A percentile compares a stretch with the other conserved stretches of the same genome.
Evolutionary conservation across 2,888 invertebrate genomes (phyloP).

Genomic region (Endotricha flammealis): DNA sequence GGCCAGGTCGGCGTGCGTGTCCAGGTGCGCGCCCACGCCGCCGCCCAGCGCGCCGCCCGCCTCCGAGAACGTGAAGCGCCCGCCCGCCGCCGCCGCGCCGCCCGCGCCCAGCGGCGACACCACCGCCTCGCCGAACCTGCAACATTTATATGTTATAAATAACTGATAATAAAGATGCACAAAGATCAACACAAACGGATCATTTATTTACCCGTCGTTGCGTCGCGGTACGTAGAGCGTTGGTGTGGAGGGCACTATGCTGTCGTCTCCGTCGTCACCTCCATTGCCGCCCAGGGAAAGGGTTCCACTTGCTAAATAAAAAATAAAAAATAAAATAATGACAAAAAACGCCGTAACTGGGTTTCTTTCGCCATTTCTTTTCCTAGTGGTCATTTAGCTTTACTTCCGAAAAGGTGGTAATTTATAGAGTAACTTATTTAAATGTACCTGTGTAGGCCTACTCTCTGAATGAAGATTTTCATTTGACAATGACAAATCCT

Average conservation of each 20-base stretch:
- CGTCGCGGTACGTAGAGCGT: conserved; percentile 89
- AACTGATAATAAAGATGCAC: not conserved
- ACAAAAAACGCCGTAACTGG: too few relatives aligned
- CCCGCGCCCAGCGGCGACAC: conserved; percentile 87
- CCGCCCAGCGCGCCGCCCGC: conserved; percentile 43
- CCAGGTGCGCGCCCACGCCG: conserved; percentile 84
- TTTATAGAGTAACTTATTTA: too few relatives aligned
- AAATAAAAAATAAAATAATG: too few relatives aligned
- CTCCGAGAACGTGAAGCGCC: too few relatives aligned
- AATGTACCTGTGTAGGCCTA: too few relatives aligned
- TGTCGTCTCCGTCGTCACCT: conserved; percentile 73
- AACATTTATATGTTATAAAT: not conserved
- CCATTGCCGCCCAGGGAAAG: conserved; percentile 60
- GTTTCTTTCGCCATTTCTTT: too few relatives aligned
- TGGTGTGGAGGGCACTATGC: conserved; percentile 94
- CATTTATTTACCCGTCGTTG: conserved; percentile 81
- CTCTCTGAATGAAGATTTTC: too few relatives aligned
- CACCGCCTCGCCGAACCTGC: conserved; percentile 90
- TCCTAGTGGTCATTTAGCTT: too few relatives aligned
- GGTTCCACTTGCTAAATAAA: conserved; percentile 61
- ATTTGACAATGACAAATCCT: too few relatives aligned
- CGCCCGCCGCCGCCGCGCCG: conserved; percentile 85
- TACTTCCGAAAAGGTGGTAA: too few relatives aligned
- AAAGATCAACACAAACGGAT: not conserved
- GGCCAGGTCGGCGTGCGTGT: conserved; percentile 85